Base-by-base conservation (phyloP, 2,113 vertebrate genomes). In the Muscicapa adusta region DNA sequence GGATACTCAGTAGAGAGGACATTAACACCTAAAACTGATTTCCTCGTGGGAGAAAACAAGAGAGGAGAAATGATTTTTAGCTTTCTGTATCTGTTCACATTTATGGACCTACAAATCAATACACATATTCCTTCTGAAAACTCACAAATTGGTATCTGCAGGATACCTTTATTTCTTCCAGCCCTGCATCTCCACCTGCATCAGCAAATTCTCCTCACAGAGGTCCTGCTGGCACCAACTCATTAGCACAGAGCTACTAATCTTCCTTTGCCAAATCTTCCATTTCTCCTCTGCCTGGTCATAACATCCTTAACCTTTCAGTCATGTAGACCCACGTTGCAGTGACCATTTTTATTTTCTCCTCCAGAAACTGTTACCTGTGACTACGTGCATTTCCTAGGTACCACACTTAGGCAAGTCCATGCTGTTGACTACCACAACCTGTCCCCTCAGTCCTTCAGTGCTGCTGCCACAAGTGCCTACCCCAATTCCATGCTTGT, bases 91-190 rank as follows among this genome's bases (percentile, higher is more conserved):
- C 91, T 93, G 82, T 81, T 94, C 87, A 74, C 26, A 63, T 87
- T 93, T 93, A 75, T 76, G 38, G 77, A 97, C 72, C 60, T 94
- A 80, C 75, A 90, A 91, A 97, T 97, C 97, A 97, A 97, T 97
- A 96, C 88, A 92, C 0, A 2, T 88, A 86, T 43, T 92, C 79
- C 71, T 83, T 86, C 67, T 86, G 88, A 95, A 94, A 38, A 80
- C 87, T 97, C 94, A 96, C 95, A 95, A 95, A 96, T 94, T 96
- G 94, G 71, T 94, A 89, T 80, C 94, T 96, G 96, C 95, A 97
- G 96, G 96, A 96, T 85, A 91, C 80, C 43, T 91, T 74, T 91
- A 58, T 95, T 93, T 70, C 47, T 72, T 72, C 42, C 73, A 78
- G 53, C 8, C 43, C 51, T 38, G 8, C 91, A 85, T 88, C 84